Base-by-base conservation (phyloP, 2,113 vertebrate species). In the Trinectes maculatus region DNA sequence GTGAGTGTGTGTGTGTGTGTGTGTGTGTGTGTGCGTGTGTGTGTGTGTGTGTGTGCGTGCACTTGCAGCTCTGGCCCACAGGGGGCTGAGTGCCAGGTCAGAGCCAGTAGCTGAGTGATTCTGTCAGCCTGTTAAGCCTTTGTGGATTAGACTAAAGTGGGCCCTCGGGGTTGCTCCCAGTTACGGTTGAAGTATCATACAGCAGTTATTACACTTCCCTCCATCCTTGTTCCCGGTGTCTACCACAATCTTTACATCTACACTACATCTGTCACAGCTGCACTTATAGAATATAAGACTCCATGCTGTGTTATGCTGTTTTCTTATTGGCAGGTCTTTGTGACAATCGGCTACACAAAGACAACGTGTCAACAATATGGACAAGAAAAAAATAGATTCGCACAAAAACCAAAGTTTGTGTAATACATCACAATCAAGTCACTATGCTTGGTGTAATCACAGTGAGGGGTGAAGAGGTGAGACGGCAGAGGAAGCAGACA, bases 111-210 rank as follows among this genome's bases (percentile, higher is more conserved):
- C 78, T 87, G 86, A 90, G 74, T 84, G 85, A 86, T 85, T 62
- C 83, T 90, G 88, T 89, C 82, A 89, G 77, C 58, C 72, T 74
- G 74, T 75, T 87, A 85, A 88, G 60, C 80, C 80, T 77, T 72
- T 0, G 18, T 75, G 74, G 80, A 85, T 90, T 90, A 89, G 65
- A 57, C 19, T 70, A 53, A 79, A 87, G 80, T 87, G 80, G 83
- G 68, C 81, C 79, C 79, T 77, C 76, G 86, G 82, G 79, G 70
- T 81, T 71, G 29, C 77, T 78, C 77, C 61, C 75, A 67, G 79
- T 80, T 74, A 78, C 68, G 68, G 73, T 85, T 68, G 58, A 72
- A 76, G 36, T 68, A 70, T 21, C 1, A 18, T 53, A 51, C 24
- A 6, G 49, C 61, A 55, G 57, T 63, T 63, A 63, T 12, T 71